Evolutionary conservation across 2,888 invertebrate species (phyloP), one percentile per base, ranked within the genome.

Genomic region (Drosophila colorata): DNA sequence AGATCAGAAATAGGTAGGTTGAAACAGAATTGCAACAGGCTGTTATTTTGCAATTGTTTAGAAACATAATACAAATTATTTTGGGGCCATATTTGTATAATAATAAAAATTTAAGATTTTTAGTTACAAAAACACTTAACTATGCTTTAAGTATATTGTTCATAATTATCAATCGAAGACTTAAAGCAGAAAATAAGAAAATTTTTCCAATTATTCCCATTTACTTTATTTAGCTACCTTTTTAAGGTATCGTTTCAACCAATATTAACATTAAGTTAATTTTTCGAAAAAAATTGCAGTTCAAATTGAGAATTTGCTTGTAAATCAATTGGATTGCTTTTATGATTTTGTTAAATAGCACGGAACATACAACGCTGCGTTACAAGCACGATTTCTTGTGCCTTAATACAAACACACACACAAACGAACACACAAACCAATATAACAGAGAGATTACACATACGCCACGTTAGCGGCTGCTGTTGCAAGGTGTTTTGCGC

Each of bases 401-500:
- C 43, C 57, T 44, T 70, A 52, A 58, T 35, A 28, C 43, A 51
- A 51, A 44, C 47, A 8, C 44, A 47, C 46, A 18, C 33, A 35
- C 33, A 47, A 44, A 5, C 44, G 38, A 43, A 16, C 20, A 35
- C 28, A 37, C 25, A 11, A 38, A 41, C 43, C n/a, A n/a, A 33
- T 38, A 59, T 31, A 20, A 57, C 25, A 18, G 47, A 61, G 65
- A 82, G 65, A 84, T 85, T 82, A 82, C 87, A 59, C 80, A 88
- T 77, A 77, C 88, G 74, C 64, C 83, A 72, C 53, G 85, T 80
- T 55, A 23, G 64, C 66, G 47, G 20, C 5, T 14, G 33, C n/a
- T 38, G 37, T 52, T 48, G 43, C 25, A 71, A 75, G 74, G 72
- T 80, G 69, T 59, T 58, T 41, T 49, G 64, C 47, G 37, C 35